A percentile compares a stretch with the other conserved stretches of the same genome.
These are phyloP conservation scores for Thaumatotibia leucotreta DNA, from an alignment of 1,140 invertebrate genomes.

Conservation along the genomic window DNA sequence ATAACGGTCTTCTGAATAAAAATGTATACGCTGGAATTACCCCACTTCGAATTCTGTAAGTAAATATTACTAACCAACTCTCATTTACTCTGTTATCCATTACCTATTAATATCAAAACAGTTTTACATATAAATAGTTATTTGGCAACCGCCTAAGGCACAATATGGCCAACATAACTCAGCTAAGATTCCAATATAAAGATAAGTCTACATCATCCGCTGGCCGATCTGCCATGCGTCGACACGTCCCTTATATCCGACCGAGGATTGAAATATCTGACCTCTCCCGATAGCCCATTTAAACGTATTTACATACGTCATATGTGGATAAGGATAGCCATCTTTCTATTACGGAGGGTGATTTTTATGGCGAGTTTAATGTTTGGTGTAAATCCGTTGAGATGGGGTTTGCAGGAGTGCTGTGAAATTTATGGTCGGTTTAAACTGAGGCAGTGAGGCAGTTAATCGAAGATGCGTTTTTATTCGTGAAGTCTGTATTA, in stretches of 20 bases:
- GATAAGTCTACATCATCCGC: conserved; percentile 46
- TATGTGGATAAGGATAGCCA: not conserved
- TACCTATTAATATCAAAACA: too few relatives aligned
- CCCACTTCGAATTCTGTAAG: too few relatives aligned
- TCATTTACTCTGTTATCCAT: too few relatives aligned
- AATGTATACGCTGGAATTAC: too few relatives aligned
- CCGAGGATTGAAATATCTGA: conserved; percentile 64
- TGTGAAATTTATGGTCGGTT: not conserved
- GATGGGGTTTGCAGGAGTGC: not conserved
- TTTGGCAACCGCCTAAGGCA: not conserved
- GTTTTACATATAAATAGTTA: not conserved
- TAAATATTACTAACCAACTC: too few relatives aligned
- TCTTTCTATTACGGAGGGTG: conserved; percentile 11
- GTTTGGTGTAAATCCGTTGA: not conserved
- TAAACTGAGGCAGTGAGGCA: too few relatives aligned
- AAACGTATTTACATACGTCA: conserved; percentile 13
- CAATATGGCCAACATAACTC: conserved; percentile 12
- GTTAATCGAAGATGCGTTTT: too few relatives aligned
- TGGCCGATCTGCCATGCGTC: conserved; percentile 51
- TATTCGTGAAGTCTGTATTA: too few relatives aligned
- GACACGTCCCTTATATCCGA: conserved; percentile 63
- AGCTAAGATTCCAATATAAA: conserved; percentile 53
- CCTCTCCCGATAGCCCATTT: conserved; percentile 20
- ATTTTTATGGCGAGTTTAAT: conserved; percentile 8
- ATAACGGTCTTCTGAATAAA: too few relatives aligned